phyloP scores from a whole-genome alignment of 2,888 invertebrate genomes.

The Zootermopsis nevadensis region DNA sequence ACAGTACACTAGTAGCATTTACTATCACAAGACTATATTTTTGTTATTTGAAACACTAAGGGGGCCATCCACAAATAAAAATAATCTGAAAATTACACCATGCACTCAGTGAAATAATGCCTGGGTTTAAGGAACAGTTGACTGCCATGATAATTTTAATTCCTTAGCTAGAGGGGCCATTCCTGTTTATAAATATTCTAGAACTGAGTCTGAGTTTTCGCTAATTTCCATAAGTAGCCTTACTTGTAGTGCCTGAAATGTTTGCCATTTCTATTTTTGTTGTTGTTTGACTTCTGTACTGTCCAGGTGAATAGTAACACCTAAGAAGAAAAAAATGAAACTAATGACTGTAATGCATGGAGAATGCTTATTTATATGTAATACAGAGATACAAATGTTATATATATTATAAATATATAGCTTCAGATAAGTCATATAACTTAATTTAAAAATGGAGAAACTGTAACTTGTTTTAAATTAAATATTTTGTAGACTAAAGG shows the following conservation, averaged over 20 bases:
- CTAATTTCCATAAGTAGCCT: slow-evolving; percentile 28
- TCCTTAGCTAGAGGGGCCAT: slow-evolving; percentile 32
- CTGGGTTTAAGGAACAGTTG: background rate
- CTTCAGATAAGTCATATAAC: slow-evolving; percentile 17
- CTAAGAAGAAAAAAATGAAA: background rate
- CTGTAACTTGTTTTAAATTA: slow-evolving; percentile 30
- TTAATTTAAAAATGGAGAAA: slow-evolving; percentile 3
- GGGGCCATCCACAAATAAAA: slow-evolving; percentile 14
- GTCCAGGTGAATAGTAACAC: background rate
- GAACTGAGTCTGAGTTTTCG: background rate
- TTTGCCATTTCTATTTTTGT: slow-evolving; percentile 27
- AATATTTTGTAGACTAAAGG: slow-evolving; percentile 23
- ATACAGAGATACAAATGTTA: slow-evolving; percentile 23
- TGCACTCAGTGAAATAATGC: background rate
- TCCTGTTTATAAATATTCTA: slow-evolving; percentile 31
- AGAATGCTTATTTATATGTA: slow-evolving; percentile 29
- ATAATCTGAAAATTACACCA: background rate
- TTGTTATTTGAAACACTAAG: slow-evolving; percentile 27
- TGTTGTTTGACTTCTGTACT: slow-evolving; percentile 17
- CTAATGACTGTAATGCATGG: slow-evolving; percentile 22
- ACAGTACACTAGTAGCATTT: slow-evolving; percentile 1
- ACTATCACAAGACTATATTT: slow-evolving; percentile 2
- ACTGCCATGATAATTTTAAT: slow-evolving; percentile 32
- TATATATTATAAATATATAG: slow-evolving; percentile 30
- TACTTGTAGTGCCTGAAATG: slow-evolving; percentile 40